Evolutionary conservation across 1,140 invertebrate genomes (phyloP), one percentile per base, ranked within the genome.

Genomic region (Ceratina japonica): DNA sequence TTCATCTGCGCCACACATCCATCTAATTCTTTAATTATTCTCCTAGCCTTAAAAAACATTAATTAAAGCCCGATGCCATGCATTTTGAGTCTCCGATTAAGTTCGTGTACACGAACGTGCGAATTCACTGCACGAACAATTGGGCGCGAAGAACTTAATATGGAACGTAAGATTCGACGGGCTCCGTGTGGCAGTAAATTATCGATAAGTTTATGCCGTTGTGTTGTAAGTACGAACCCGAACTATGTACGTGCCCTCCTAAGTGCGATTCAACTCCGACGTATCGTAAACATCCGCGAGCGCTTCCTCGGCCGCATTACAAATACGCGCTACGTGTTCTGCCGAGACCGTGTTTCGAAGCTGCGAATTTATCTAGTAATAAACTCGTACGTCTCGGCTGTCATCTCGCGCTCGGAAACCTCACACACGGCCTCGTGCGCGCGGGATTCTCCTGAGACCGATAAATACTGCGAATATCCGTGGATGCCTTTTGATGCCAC

Each of bases 291-390:
- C 44, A 49, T 72, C 37, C 16, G 18, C 58, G 37, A 22, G 58
- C 22, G 37, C 37, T 72, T 51, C 59, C 49, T 7, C 44, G 44
- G 13, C 16, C 16, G 72, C 72, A 64, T 64, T 37, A 31, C 61
- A 54, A 64, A 64, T 27, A 49, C 54, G 44, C 16, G n/a, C 13
- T 58, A 27, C 71, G 24, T 27, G 49, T n/a, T 52, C 24, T 12
- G 22, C 22, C 10, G 16, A 8, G 37, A 10, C 49, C 44, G 2
- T 37, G 52, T n/a, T 13, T 20, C 27, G 15, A 16, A 3, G 16
- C 24, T 27, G 12, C 37, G 61, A 64, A 74, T 74, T 74, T 56
- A 64, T 65, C 56, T n/a, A 10, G 37, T 22, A 64, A 75, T 65
- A 65, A 37, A 52, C 16, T 27, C 61, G 49, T 64, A 52, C 24